Base-by-base conservation (phyloP, 2,888 invertebrate species). In the Yponomeuta malinellus region DNA sequence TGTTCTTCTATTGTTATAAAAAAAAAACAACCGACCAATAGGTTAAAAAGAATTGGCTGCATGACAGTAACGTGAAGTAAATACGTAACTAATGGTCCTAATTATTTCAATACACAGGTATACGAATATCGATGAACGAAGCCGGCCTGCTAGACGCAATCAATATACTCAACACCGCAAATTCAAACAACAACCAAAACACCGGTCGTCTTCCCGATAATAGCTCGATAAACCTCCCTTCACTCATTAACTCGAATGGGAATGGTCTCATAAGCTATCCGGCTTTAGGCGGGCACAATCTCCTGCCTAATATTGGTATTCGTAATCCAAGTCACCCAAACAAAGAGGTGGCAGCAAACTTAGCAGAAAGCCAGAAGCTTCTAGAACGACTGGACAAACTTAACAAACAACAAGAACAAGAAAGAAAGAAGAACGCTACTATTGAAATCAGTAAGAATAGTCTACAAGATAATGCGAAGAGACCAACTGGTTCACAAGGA, bases 331-430 rank as follows among this genome's bases (percentile, higher is more conserved):
- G 29, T 12, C 67, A 65, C 12, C 29, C 48, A 10, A 67, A 37
- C 6, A 12, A 67, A n/a, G 37, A 43, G 8, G 12, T 6, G 37
- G 33, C n/a, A 43, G 67, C 37, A 70, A 63, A 59, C 63, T 65
- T 43, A 68, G 68, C 63, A 10, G 72, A 72, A 59, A 74, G 76
- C 0, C 75, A 73, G 9, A 72, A 76, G 8, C 68, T 79, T 12
- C 70, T 81, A 15, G 75, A 79, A 5, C 72, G 72, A 68, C 73
- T 83, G 37, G 78, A 77, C 72, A 76, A 77, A 72, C 48, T 81
- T 48, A 83, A 80, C 64, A 76, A 72, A 72, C 64, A 75, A 12
- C 81, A 81, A 71, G 77, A 78, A 59, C 71, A 78, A 69, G 71
- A 78, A 4, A 75, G 73, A 31, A 71, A 73, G 23, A 69, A 71